Base-by-base conservation (phyloP, 2,888 invertebrate genomes). In the Drosophila merina region DNA sequence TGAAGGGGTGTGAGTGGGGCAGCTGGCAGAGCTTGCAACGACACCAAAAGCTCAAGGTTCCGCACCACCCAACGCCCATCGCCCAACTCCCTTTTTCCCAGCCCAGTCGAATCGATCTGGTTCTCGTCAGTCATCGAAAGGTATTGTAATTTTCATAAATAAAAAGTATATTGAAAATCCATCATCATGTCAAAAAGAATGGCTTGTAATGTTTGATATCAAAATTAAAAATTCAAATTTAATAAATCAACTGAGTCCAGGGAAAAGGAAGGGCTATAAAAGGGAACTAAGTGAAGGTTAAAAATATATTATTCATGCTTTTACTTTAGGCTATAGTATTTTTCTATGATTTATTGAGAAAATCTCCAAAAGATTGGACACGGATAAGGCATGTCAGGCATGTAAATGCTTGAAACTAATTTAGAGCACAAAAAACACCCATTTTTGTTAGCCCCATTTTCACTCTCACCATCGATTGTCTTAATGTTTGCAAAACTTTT, bases 31-130 rank as follows among this genome's bases (percentile, higher is more conserved):
- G 66, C 55, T 60, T 57, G 48, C 54, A 66, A 52, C 54, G 36
- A 25, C 36, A 20, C 36, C 48, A 49, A 67, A 59, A 67, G 67
- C 66, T 67, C 66, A 67, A 67, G 66, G 66, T 63, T 67, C 66
- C 26, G 48, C 57, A 57, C 57, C 66, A 36, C 58, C 57, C 47
- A 40, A 5, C 40, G 8, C 40, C 40, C 40, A 31, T 33, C 51
- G 28, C 60, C 45, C 26, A 62, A 59, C 44, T 63, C 20, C 49
- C 28, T 14, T 31, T 31, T 28, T 42, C n/a, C 57, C 31, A 4
- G 5, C 36, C 36, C 36, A 36, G 10, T 40, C 14, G 4, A 64
- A 64, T 64, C 63, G 60, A 64, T 64, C 51, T 38, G 30, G 4
- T 38, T 20, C 28, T 25, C 28, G 30, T 56, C 59, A 59, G 56